These are phyloP conservation scores for Chrysotoxum bicinctum DNA, from an alignment of 2,888 invertebrate species.

Conservation along the genomic window DNA sequence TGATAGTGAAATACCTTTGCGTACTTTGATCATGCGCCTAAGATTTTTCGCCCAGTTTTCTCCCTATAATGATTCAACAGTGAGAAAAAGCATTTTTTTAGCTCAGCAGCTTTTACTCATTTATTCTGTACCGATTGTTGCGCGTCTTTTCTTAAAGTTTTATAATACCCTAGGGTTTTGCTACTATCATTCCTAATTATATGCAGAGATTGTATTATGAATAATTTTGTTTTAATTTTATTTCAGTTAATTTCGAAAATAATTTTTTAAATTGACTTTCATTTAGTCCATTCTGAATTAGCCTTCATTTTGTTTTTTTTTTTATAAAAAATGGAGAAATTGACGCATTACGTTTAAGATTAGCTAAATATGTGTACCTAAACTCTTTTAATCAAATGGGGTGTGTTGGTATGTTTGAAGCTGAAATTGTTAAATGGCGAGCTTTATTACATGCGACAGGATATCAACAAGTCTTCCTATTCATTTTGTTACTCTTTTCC, in stretches of 20 bases:
- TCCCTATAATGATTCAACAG: not conserved
- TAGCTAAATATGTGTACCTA: not conserved
- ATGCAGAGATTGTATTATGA: not conserved
- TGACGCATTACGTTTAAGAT: conserved; percentile 1
- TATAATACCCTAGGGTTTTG: not conserved
- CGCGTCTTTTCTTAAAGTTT: conserved; percentile 55
- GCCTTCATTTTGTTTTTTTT: not conserved
- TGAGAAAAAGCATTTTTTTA: conserved; percentile 2
- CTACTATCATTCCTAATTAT: not conserved
- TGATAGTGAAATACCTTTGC: not conserved
- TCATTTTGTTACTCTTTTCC: conserved; percentile 42
- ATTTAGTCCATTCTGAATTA: not conserved
- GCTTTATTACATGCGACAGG: conserved; percentile 71
- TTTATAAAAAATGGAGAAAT: not conserved
- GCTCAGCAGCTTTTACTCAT: conserved; percentile 25
- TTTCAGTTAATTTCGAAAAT: not conserved
- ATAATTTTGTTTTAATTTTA: not conserved
- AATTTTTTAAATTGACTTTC: not conserved
- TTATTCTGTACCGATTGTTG: conserved; percentile 61
- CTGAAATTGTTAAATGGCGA: conserved; percentile 38
- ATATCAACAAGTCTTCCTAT: conserved; percentile 70
- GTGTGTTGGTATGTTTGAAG: conserved; percentile 22
- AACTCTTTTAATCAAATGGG: conserved; percentile 10
- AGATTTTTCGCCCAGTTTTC: conserved; percentile 54
- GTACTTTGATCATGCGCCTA: conserved; percentile 35